A percentile compares a stretch with the other conserved stretches of the same genome.
These are phyloP conservation scores for Bombycilla garrulus DNA, from an alignment of 2,113 vertebrate genomes.

Conservation along the genomic window DNA sequence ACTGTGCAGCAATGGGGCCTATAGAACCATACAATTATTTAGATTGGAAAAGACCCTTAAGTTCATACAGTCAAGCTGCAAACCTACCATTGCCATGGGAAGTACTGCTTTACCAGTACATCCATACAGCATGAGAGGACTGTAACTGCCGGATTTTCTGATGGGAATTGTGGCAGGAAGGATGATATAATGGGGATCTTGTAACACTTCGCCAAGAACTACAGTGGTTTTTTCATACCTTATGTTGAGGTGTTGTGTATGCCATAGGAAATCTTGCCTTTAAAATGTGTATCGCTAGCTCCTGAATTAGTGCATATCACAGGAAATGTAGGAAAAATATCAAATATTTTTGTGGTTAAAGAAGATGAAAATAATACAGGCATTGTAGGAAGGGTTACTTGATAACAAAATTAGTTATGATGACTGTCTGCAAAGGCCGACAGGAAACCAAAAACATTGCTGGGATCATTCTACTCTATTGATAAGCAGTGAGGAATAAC, in stretches of 20 bases:
- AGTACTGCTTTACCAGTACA: not conserved
- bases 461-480: not conserved
- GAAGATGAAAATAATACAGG: not conserved
- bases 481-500: not conserved
- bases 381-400: not conserved
- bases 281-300: not conserved
- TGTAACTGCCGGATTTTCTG: not conserved
- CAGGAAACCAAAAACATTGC: not conserved
- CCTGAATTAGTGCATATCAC: not conserved
- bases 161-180: not conserved
- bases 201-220: not conserved
- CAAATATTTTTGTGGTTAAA: not conserved
- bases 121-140: not conserved
- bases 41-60: not conserved
- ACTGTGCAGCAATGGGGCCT: accelerated
- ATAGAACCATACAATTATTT: not conserved
- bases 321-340: not conserved
- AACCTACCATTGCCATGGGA: not conserved
- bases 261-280: not conserved
- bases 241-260: not conserved
- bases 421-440: not conserved
- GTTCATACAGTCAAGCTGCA: not conserved
- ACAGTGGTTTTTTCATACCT: not conserved
- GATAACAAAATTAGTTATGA: not conserved
- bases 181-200: not conserved